Evolutionary conservation across 2,113 vertebrate genomes (phyloP).

Genomic region (Spheniscus mendiculus): DNA sequence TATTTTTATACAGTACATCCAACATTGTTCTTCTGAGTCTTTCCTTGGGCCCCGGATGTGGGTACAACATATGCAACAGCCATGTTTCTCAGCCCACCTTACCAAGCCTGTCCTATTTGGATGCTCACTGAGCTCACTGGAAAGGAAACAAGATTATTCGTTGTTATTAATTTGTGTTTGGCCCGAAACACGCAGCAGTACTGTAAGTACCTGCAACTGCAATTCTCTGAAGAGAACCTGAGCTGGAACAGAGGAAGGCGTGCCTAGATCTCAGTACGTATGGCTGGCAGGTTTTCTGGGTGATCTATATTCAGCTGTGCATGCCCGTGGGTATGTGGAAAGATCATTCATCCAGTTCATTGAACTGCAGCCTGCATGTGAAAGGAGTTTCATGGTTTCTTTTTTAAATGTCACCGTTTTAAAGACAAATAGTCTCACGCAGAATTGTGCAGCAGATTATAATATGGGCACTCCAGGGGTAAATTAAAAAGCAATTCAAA

Average conservation of each 20-base stretch:
- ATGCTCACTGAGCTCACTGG: not conserved
- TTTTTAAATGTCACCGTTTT: slow-evolving; percentile 32
- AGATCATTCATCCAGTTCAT: slow-evolving; percentile 58
- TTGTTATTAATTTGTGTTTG: not conserved
- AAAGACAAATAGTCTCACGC: not conserved
- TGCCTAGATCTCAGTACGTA: not conserved
- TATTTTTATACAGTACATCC: not conserved
- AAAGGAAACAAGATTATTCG: not conserved
- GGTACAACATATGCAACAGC: not conserved
- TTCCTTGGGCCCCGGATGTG: not conserved
- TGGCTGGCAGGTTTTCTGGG: slow-evolving; percentile 5
- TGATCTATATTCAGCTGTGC: slow-evolving; percentile 40
- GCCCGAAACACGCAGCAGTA: not conserved
- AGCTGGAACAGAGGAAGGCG: not conserved
- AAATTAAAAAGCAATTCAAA: slow-evolving; percentile 49
- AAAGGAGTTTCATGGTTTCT: not conserved
- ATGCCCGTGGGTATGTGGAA: slow-evolving; percentile 26
- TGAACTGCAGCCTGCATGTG: slow-evolving; percentile 25
- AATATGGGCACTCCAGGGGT: not conserved
- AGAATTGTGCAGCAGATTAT: not conserved
- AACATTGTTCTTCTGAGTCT: not conserved
- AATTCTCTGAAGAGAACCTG: not conserved
- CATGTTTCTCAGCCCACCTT: not conserved
- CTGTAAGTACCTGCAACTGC: not conserved
- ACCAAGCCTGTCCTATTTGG: not conserved